Conservation (phyloP, 1,140 invertebrate species). For the Rhagoletis zephyria region DNA sequence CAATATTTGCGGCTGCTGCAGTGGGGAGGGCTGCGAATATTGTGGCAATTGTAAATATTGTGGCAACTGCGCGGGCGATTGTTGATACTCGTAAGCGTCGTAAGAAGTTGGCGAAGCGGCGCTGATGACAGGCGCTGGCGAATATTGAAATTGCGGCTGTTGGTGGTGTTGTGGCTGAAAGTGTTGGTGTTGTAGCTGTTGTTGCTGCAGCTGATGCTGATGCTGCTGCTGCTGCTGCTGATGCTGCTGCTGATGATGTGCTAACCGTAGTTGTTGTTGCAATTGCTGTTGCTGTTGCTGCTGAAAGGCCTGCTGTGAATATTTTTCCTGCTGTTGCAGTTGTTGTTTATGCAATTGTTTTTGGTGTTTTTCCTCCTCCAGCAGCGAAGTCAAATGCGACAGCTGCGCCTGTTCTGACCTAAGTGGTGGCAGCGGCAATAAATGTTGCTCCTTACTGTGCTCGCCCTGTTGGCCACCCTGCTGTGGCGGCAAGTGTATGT, state of each 20-base stretch:
- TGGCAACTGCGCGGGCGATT: neutral
- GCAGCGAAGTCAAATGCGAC: conserved; percentile 22
- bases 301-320: conserved; percentile 27
- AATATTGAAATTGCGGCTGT: neutral
- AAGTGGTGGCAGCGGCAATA: conserved; percentile 26
- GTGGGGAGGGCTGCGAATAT: neutral
- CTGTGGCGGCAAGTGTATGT: conserved; percentile 8
- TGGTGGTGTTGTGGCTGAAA: neutral
- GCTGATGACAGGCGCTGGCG: neutral
- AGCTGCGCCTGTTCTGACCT: neutral
- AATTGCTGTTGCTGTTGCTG: conserved; percentile 14
- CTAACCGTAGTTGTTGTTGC: neutral
- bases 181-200: neutral
- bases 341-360: conserved; percentile 10
- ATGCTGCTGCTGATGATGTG: conserved; percentile 6
- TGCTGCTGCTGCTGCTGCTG: neutral
- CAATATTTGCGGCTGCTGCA: neutral
- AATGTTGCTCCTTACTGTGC: neutral
- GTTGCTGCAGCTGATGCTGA: neutral
- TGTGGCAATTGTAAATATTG: neutral
- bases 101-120: neutral
- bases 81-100: conserved; percentile 12
- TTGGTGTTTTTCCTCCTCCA: conserved; percentile 6
- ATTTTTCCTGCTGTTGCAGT: conserved; percentile 25
- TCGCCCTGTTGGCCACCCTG: conserved; percentile 13